Conservation (phyloP, 2,113 vertebrate genomes). For the Holacanthus passer region DNA sequence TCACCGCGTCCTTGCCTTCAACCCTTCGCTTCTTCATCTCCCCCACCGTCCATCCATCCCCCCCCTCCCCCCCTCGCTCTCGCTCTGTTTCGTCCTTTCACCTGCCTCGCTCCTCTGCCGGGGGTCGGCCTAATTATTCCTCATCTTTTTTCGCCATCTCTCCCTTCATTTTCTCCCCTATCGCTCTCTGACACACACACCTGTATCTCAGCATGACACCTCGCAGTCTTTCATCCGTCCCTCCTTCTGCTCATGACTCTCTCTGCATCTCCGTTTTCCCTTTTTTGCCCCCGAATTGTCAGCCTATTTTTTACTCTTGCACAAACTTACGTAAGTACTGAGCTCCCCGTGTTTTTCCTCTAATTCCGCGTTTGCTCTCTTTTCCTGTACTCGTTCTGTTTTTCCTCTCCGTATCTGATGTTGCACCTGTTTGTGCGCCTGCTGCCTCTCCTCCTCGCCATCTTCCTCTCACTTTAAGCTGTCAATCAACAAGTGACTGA, state of each 20-base stretch:
- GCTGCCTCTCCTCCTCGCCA: constrained; percentile 45
- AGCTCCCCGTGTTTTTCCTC: constrained; percentile 36
- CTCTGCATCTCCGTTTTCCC: constrained; percentile 1
- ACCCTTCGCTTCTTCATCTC: constrained; percentile 38
- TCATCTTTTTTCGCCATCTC: constrained; percentile 7
- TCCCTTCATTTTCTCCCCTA: constrained; percentile 22
- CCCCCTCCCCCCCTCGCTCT: no score
- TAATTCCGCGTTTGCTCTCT: constrained; percentile 46
- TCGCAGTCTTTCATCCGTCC: constrained; percentile 35
- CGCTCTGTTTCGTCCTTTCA: constrained; percentile 43
- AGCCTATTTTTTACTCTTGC: constrained; percentile 43
- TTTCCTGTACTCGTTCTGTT: constrained; percentile 22
- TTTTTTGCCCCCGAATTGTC: not conserved
- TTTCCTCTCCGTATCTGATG: constrained; percentile 38
- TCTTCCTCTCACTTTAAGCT: constrained; percentile 63
- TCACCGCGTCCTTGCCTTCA: constrained; percentile 56
- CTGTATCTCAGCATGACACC: constrained; percentile 73
- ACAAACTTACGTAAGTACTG: constrained; percentile 23
- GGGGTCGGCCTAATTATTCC: constrained; percentile 74
- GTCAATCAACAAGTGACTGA: constrained; percentile 69
- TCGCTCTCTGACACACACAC: constrained; percentile 63
- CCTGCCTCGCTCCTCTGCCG: constrained; percentile 67
- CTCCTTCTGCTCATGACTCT: constrained; percentile 21
- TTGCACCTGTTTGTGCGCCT: constrained; percentile 61
- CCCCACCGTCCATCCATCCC: constrained; percentile 38